Evolutionary conservation across 2,888 invertebrate genomes (phyloP).

Genomic region (Drosophila meridiana): DNA sequence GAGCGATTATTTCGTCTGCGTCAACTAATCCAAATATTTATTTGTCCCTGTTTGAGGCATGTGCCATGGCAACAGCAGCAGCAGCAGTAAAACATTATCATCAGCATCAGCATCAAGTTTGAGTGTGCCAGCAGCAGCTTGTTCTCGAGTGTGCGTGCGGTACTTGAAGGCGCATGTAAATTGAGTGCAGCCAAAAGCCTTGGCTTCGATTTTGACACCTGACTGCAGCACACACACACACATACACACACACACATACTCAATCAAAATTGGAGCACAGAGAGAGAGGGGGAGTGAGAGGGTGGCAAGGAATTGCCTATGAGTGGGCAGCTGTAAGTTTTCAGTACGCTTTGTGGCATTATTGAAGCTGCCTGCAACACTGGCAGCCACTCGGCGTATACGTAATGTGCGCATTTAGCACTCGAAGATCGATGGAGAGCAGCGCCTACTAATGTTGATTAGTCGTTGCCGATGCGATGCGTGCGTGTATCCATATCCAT

Average conservation of each 20-base stretch:
- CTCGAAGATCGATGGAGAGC: constrained; percentile 23
- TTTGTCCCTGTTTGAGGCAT: background rate
- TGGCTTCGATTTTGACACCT: constrained; percentile 58
- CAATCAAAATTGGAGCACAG: constrained; percentile 38
- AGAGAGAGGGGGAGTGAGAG: background rate
- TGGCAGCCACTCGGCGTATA: constrained; percentile 40
- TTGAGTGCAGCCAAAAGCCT: constrained; percentile 50
- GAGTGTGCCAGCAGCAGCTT: constrained; percentile 19
- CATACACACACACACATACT: constrained; percentile 2
- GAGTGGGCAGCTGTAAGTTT: constrained; percentile 33
- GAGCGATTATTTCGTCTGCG: constrained; percentile 5
- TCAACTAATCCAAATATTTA: constrained; percentile 23
- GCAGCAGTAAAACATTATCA: constrained; percentile 31
- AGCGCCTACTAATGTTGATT: constrained; percentile 18
- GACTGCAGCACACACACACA: constrained; percentile 35
- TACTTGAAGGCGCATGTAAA: constrained; percentile 49
- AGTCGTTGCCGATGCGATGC: background rate
- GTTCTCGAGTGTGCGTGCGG: constrained; percentile 31
- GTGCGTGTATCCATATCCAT: background rate
- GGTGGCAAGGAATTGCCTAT: constrained; percentile 1
- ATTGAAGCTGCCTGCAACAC: constrained; percentile 22
- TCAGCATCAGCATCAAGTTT: constrained; percentile 34
- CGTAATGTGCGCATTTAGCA: constrained; percentile 44
- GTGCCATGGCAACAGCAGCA: constrained; percentile 22
- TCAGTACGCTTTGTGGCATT: constrained; percentile 25